Base-by-base conservation (phyloP, 64 coral and sea anemone genomes). In the Astreopora myriophthalma region DNA sequence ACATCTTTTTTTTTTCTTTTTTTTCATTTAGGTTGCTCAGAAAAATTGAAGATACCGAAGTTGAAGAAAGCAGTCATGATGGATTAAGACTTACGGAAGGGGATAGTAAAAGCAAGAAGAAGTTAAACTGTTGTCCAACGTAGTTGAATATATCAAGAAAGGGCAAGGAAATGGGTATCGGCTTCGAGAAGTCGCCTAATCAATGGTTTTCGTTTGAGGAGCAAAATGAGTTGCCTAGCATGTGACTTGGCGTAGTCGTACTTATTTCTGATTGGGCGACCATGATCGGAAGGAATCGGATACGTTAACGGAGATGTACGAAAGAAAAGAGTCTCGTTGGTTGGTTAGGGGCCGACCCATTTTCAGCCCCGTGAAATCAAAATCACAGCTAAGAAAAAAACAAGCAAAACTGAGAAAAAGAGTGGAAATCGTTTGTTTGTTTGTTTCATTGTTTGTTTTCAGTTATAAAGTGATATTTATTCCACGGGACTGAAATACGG, bases 61-160 rank as follows among this genome's bases (percentile, higher is more conserved):
- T 92, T 20, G 58, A 85, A 9, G 57, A 75, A n/a, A 85, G 73
- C 51, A 75, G 49, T n/a, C n/a, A n/a, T n/a, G n/a, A n/a, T 37
- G 76, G 89, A 33, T 28, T 92, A 46, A 77, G 10, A 32, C 19
- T 92, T n/a, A 62, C 80, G 52, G 90, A 86, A 64, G 71, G 69
- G 6, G 90, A 92, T 9, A 17, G 38, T 8, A 92, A 92, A 44
- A 79, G 58, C 49, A 92, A 92, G 80, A 92, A 82, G 46, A 82
- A 92, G 52, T 7, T 20, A 34, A 83, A 74, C n/a, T 92, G 90
- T 60, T 92, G 90, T 48, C 71, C 55, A 30, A 57, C 39, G 49
- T 92, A 71, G 67, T 42, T 30, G 27, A 32, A 17, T 9, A 30
- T 52, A 14, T 7, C 25, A 55, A 17, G 25, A 79, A 20, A 27